A percentile compares a stretch with the other conserved stretches of the same genome.
Conservation (phyloP, 2,797 vertebrate species). For the Oophaga sylvatica region DNA sequence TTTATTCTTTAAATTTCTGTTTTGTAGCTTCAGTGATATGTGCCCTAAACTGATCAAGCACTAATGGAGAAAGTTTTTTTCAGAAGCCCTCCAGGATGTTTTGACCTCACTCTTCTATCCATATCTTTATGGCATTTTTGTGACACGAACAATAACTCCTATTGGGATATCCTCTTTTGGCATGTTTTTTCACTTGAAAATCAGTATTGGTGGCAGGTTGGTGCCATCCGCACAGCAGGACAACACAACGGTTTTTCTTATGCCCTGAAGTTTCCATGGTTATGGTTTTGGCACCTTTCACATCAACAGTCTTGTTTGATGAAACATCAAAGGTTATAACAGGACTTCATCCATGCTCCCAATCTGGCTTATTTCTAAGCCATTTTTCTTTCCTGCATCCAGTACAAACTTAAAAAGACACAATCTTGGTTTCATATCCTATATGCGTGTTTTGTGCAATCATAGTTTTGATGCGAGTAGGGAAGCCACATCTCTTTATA, state of each 20-base stretch:
- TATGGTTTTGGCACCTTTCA: constrained; percentile 4
- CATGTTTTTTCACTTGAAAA: no score
- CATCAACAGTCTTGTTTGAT: neutral
- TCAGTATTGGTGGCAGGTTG: neutral
- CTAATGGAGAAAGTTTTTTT: neutral
- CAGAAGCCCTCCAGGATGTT: neutral
- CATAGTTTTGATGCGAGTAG: constrained; percentile 2
- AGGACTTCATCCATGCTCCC: neutral
- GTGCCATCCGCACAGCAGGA: constrained; percentile 28
- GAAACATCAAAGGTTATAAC: constrained; percentile 10
- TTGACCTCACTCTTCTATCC: constrained; percentile 19
- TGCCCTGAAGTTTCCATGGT: constrained; percentile 4
- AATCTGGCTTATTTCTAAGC: constrained; percentile 6
- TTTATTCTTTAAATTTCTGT: neutral
- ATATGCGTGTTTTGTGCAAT: constrained; percentile 12
- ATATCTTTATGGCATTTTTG: neutral
- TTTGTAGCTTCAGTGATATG: neutral
- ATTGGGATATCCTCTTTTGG: no score
- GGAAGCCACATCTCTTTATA: neutral
- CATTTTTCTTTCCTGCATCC: constrained; percentile 1
- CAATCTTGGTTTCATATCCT: constrained; percentile 13
- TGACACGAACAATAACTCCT: no score
- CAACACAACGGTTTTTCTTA: constrained; percentile 19
- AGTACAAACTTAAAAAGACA: constrained; percentile 6
- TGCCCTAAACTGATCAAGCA: constrained; percentile 29